Evolutionary conservation across 2,888 invertebrate species (phyloP).

Genomic region (Meghimatium bilineatum): DNA sequence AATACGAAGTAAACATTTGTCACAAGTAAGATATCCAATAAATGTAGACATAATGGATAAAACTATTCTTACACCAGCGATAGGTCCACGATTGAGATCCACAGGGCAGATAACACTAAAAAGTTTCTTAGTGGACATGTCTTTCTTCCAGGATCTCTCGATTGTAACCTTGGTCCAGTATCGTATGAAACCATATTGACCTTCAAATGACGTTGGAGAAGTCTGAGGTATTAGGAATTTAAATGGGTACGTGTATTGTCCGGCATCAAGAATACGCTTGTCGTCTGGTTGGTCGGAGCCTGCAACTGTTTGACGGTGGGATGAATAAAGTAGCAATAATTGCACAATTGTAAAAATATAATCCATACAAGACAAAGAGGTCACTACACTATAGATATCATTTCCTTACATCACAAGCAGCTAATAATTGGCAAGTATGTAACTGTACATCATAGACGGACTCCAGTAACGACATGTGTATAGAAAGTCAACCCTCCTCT

Average conservation of each 20-base stretch:
- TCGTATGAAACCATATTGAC: conserved; percentile 82
- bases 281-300: not conserved
- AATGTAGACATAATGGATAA: not conserved
- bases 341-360: no score
- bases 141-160: conserved; percentile 88
- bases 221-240: conserved; percentile 83
- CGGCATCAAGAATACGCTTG: conserved; percentile 79
- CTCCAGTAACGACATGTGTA: no score
- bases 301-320: not conserved
- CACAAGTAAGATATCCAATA: no score
- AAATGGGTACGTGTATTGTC: conserved; percentile 87
- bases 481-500: no score
- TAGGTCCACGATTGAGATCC: conserved; percentile 83
- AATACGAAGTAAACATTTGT: no score
- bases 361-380: no score
- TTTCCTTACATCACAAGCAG: no score
- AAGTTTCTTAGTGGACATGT: conserved; percentile 88
- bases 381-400: no score
- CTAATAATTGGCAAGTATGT: no score
- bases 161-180: conserved; percentile 88
- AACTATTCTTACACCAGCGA: conserved; percentile 64
- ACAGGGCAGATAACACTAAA: conserved; percentile 89
- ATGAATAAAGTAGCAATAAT: no score
- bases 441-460: no score
- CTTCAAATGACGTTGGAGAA: conserved; percentile 72